Evolutionary conservation across 2,888 invertebrate species (phyloP).

Genomic region (Acanthosepion pharaonis): DNA sequence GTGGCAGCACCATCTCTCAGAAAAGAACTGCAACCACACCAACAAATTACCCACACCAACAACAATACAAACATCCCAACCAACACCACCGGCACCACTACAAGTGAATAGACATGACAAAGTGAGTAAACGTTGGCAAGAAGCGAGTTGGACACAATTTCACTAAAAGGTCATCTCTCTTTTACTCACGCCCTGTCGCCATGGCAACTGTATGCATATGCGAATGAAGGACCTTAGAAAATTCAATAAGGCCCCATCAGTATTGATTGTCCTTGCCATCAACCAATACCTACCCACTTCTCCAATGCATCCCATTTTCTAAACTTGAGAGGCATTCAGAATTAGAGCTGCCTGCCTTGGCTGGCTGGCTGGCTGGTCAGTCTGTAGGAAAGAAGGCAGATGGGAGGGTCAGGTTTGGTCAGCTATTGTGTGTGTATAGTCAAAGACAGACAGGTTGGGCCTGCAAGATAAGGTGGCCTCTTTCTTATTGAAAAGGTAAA

Average conservation of each 20-base stretch:
- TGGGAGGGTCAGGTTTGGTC: neutral
- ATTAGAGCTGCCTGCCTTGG: neutral
- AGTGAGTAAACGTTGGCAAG: slow-evolving; percentile 8
- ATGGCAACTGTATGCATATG: slow-evolving; percentile 33
- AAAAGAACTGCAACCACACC: neutral
- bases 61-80: slow-evolving; percentile 13
- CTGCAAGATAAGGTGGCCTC: neutral
- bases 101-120: slow-evolving; percentile 33
- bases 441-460: neutral
- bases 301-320: neutral
- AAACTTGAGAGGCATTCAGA: neutral
- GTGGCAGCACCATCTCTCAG: neutral
- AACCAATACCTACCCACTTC: neutral
- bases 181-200: slow-evolving; percentile 33
- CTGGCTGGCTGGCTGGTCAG: neutral
- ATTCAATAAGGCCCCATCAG: slow-evolving; percentile 33
- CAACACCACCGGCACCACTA: slow-evolving; percentile 4
- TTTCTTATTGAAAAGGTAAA: neutral
- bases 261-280: slow-evolving; percentile 33
- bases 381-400: neutral
- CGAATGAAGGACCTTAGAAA: slow-evolving; percentile 23
- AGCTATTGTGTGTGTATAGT: neutral
- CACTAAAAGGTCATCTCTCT: slow-evolving; percentile 22
- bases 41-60: neutral
- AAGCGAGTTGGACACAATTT: slow-evolving; percentile 21